Conservation (phyloP, 2,888 invertebrate genomes). For the Drosophila meridionalis region DNA sequence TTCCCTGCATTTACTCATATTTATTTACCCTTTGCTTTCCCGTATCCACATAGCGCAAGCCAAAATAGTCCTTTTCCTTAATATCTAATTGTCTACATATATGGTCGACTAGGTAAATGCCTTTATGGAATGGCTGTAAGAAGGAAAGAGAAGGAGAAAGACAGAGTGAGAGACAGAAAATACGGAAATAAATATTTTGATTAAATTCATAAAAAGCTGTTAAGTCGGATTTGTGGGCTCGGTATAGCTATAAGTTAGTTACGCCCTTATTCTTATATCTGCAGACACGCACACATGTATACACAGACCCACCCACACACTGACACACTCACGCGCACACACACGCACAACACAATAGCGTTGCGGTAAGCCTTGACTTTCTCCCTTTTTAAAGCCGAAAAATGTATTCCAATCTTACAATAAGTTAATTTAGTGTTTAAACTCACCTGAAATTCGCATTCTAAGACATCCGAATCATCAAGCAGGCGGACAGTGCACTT, state of each 20-base stretch:
- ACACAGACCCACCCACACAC: background rate
- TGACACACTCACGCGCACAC: background rate
- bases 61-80: conserved; percentile 97
- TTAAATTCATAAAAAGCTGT: conserved; percentile 1
- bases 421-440: background rate
- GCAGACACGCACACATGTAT: background rate
- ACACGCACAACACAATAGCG: conserved; percentile 1
- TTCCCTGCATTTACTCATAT: conserved; percentile 56
- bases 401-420: background rate
- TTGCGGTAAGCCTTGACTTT: conserved; percentile 10
- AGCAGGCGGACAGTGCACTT: conserved; percentile 95
- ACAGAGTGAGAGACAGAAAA: background rate
- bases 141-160: background rate
- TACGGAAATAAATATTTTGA: background rate
- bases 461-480: conserved; percentile 95
- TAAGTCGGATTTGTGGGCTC: conserved; percentile 1
- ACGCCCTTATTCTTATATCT: conserved; percentile 16
- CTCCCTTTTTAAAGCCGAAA: background rate
- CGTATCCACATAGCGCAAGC: conserved; percentile 95
- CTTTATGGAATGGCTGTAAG: conserved; percentile 91
- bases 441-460: conserved; percentile 95
- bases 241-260: conserved; percentile 8
- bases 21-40: conserved; percentile 93
- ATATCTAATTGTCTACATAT: conserved; percentile 96
- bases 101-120: conserved; percentile 94